Evolutionary conservation across 2,797 vertebrate species (phyloP), one percentile per base, ranked within the genome.

Genomic region (Psittacula derbiana): DNA sequence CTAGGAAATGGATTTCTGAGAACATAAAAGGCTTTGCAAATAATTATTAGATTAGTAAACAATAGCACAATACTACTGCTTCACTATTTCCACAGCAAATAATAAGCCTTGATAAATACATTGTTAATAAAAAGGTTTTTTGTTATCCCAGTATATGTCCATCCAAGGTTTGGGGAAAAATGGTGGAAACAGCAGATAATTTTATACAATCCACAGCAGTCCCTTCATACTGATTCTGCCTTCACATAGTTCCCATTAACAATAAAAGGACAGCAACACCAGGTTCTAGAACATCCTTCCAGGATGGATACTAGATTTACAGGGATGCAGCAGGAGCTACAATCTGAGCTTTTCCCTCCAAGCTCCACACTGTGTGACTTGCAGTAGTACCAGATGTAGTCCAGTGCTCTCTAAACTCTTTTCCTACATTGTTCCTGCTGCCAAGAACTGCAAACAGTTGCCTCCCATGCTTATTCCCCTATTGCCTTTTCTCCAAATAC

Each of bases 401-500:
- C 31, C 24, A 13, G 38, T 1, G 7, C 36, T 60, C 30, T 25
- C 61, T n/a, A 17, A 60, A 76, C 55, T 33, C 49, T 43, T 40
- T 31, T 41, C 10, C 33, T 47, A 8, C 0, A 0, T 27, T 58
- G 14, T 4, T 86, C 30, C 46, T 73, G 60, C 33, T 89, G 41
- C 61, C 21, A 5, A 84, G 50, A 86, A 50, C 18, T 16, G 11
- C 61, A 62, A 70, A 47, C 38, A 24, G 43, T 53, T 38, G 11
- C 4, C 47, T 21, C 4, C 15, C 18, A 21, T 6, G 21, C 49
- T 71, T 43, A 33, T 9, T n/a, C n/a, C 44, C 49, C 14, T 12
- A 38, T 6, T 0, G 0, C 15, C 9, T 83, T 47, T 69, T 30
- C 25, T 65, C 41, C 73, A 66, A 52, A 31, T 10, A 4, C 1